These are phyloP conservation scores for Epinephelus fuscoguttatus DNA, from an alignment of 2,113 vertebrate species.

Conservation along the genomic window DNA sequence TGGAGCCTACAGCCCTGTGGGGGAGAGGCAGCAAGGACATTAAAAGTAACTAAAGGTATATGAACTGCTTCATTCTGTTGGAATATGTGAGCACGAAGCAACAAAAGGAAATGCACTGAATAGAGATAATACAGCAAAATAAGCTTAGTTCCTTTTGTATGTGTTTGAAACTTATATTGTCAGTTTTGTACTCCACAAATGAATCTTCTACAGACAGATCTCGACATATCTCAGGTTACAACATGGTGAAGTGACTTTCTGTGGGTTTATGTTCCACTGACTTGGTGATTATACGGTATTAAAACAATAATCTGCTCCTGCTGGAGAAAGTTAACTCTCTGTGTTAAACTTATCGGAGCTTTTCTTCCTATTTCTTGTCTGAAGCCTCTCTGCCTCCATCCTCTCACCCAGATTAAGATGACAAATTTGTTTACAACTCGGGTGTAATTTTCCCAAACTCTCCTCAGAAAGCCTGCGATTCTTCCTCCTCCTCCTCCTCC, in stretches of 20 bases:
- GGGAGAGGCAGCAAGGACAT: too few relatives aligned
- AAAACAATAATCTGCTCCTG: constrained; percentile 15
- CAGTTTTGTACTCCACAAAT: neutral
- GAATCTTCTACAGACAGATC: too few relatives aligned
- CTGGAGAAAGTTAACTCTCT: constrained; percentile 36
- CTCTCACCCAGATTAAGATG: constrained; percentile 62
- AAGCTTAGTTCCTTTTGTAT: neutral
- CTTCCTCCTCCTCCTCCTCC: constrained; percentile 20
- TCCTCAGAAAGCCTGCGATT: neutral
- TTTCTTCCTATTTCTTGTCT: constrained; percentile 16
- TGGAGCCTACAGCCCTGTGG: too few relatives aligned
- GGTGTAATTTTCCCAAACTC: constrained; percentile 61
- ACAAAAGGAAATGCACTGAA: neutral
- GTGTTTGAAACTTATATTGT: neutral
- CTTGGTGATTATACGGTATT: neutral
- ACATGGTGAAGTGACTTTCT: neutral
- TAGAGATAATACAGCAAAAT: neutral
- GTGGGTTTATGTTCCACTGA: neutral
- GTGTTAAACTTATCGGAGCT: constrained; percentile 22
- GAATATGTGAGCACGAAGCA: too few relatives aligned
- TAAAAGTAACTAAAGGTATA: too few relatives aligned
- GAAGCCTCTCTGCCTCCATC: constrained; percentile 21
- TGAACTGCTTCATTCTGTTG: too few relatives aligned
- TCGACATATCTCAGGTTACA: too few relatives aligned
- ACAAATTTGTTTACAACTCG: constrained; percentile 70